phyloP scores from a whole-genome alignment of 1,140 invertebrate genomes.

The Lucilia cuprina region DNA sequence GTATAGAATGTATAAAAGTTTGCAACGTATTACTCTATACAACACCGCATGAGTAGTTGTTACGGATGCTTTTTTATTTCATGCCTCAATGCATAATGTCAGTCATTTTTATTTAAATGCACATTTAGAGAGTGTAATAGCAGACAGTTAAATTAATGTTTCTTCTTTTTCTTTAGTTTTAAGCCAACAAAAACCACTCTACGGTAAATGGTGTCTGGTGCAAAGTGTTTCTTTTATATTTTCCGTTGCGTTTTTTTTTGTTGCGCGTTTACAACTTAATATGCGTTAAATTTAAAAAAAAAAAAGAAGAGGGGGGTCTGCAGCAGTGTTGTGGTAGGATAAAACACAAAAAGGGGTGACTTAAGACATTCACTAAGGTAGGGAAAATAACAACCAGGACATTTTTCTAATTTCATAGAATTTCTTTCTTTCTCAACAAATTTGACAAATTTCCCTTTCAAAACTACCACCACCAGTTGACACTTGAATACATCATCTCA shows the following conservation, averaged over 20 bases:
- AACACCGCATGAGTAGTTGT: conserved; percentile 7
- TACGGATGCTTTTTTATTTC: conserved; percentile 32
- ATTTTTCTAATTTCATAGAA: too few relatives aligned
- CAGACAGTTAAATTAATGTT: conserved; percentile 34
- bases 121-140: neutral
- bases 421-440: too few relatives aligned
- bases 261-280: neutral
- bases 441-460: too few relatives aligned
- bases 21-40: neutral
- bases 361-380: too few relatives aligned
- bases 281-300: too few relatives aligned
- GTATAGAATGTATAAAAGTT: neutral
- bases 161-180: conserved; percentile 21
- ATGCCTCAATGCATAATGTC: conserved; percentile 29
- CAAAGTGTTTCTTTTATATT: neutral
- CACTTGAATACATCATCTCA: too few relatives aligned
- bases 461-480: too few relatives aligned
- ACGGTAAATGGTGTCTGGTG: neutral
- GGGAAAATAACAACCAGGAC: too few relatives aligned
- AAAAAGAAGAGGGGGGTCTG: too few relatives aligned
- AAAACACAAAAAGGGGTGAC: too few relatives aligned
- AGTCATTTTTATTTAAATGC: conserved; percentile 29
- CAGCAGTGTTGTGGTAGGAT: too few relatives aligned
- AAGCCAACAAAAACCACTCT: neutral
- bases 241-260: neutral